Evolutionary conservation across 2,113 vertebrate species (phyloP).

Genomic region (Psilopsiagon aymara): DNA sequence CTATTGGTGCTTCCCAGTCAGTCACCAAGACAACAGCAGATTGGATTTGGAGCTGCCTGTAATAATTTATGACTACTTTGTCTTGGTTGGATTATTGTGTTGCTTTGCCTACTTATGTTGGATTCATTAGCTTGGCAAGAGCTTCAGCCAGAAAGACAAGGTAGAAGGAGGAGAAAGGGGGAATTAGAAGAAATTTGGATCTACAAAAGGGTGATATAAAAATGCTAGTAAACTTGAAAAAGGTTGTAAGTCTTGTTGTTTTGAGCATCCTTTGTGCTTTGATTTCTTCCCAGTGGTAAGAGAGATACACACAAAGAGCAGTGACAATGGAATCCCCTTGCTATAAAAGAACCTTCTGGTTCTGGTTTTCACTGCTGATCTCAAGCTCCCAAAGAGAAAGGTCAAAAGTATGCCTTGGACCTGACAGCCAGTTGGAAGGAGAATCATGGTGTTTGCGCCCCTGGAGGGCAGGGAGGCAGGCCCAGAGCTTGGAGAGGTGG

Average conservation of each 20-base stretch:
- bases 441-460: background rate
- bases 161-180: background rate
- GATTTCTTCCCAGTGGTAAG: background rate
- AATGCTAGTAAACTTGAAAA: background rate
- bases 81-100: slow-evolving; percentile 25
- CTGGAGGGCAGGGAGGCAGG: background rate
- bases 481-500: background rate
- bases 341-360: background rate
- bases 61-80: slow-evolving; percentile 59
- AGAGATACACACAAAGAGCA: background rate
- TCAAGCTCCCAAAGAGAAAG: background rate
- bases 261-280: background rate
- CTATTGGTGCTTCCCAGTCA: background rate
- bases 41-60: slow-evolving; percentile 29
- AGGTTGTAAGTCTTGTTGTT: background rate
- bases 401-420: background rate
- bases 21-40: slow-evolving; percentile 58
- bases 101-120: slow-evolving; percentile 2
- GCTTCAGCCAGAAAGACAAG: background rate
- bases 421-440: background rate
- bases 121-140: slow-evolving; percentile 2
- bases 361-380: background rate
- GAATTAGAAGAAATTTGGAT: background rate
- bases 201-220: background rate
- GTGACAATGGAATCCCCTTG: background rate